A percentile compares a stretch with the other conserved stretches of the same genome.
Evolutionary conservation across 2,113 vertebrate species (phyloP).

Genomic region (Megaceryle maxima): DNA sequence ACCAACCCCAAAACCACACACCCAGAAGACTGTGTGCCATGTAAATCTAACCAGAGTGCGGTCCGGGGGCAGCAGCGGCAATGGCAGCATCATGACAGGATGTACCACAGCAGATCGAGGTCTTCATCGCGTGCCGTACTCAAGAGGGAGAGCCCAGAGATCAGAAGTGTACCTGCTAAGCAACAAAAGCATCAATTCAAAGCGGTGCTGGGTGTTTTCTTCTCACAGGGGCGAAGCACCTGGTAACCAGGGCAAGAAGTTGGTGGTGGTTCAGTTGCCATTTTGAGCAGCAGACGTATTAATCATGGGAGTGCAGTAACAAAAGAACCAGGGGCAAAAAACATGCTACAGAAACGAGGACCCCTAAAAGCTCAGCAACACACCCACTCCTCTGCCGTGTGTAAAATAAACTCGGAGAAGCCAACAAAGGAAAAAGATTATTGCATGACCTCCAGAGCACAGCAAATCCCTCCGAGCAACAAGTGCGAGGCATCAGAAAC

Average conservation of each 20-base stretch:
- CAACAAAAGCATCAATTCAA: conserved; percentile 67
- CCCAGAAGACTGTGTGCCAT: neutral
- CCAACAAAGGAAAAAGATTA: conserved; percentile 7
- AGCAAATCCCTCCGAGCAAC: conserved; percentile 33
- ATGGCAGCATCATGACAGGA: neutral
- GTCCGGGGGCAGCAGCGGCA: neutral
- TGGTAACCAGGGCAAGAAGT: conserved; percentile 27
- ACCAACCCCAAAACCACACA: neutral
- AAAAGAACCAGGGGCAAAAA: neutral
- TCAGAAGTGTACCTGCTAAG: conserved; percentile 68
- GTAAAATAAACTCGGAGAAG: neutral
- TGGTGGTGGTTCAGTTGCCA: conserved; percentile 44
- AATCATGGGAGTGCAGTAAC: neutral
- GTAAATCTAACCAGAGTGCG: accelerated
- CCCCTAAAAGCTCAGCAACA: neutral
- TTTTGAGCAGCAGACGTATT: conserved; percentile 55
- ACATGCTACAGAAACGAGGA: neutral
- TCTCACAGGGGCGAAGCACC: conserved; percentile 48
- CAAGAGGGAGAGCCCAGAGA: conserved; percentile 25
- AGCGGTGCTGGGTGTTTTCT: conserved; percentile 34
- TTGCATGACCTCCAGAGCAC: neutral
- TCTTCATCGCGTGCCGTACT: neutral
- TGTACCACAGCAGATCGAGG: neutral
- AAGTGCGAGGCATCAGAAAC: conserved; percentile 22
- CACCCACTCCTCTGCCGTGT: accelerated